Conservation (phyloP, 2,113 vertebrate genomes). For the Campylomormyrus tamandua region DNA sequence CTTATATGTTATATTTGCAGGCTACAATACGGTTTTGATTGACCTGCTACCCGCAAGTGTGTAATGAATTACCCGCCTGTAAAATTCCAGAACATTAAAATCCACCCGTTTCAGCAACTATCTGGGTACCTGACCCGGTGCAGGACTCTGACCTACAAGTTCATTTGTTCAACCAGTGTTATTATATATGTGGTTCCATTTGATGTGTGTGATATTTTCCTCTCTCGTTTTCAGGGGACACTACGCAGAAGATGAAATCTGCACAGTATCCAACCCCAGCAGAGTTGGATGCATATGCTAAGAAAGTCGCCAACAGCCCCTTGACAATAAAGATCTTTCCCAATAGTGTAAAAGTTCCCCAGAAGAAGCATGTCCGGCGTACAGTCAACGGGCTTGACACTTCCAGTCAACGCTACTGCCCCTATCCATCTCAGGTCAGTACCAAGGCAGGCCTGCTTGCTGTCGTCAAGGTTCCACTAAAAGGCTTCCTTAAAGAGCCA, state of each 20-base stretch:
- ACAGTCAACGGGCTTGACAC: conserved; percentile 98
- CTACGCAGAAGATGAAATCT: conserved; percentile 99
- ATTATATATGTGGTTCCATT: neutral
- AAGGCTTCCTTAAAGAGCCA: conserved; percentile 90
- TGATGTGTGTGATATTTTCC: conserved; percentile 9
- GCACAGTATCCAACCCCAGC: conserved; percentile 98
- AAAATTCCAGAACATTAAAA: no score
- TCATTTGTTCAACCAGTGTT: neutral
- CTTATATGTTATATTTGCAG: no score
- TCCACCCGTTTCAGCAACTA: no score
- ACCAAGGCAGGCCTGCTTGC: conserved; percentile 90
- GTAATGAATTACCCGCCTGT: no score
- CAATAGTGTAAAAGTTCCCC: conserved; percentile 98
- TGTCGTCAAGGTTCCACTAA: conserved; percentile 81
- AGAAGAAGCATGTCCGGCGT: conserved; percentile 94
- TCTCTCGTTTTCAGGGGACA: conserved; percentile 80
- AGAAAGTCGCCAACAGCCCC: conserved; percentile 98
- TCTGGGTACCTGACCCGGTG: no score
- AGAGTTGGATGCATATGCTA: conserved; percentile 99
- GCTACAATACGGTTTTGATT: no score
- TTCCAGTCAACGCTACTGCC: conserved; percentile 92
- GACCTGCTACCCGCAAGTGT: no score
- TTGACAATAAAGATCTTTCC: conserved; percentile 99
- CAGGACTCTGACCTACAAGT: neutral
- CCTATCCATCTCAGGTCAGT: conserved; percentile 84